phyloP scores from a whole-genome alignment of 53 echinoderm and acorn worm species.

The Actinopyga echinites region DNA sequence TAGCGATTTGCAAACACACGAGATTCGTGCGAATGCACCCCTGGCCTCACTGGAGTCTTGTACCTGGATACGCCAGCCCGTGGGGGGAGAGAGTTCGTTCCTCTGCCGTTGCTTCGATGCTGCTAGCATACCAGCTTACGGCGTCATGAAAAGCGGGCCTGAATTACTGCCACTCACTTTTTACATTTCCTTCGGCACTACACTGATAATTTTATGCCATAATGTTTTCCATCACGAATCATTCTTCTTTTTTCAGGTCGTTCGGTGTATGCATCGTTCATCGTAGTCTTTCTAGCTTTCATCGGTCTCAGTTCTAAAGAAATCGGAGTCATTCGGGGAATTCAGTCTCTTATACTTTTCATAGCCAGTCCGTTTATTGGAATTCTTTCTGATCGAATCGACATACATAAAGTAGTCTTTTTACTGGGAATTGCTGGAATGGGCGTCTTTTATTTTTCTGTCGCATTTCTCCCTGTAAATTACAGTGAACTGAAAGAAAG shows the following conservation, averaged over 20 bases:
- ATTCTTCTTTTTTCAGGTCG: neutral
- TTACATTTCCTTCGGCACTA: too few relatives aligned
- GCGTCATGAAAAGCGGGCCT: too few relatives aligned
- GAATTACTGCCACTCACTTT: too few relatives aligned
- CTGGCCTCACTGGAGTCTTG: too few relatives aligned
- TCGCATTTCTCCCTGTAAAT: neutral
- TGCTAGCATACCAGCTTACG: too few relatives aligned
- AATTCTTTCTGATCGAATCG: neutral
- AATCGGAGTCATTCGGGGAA: constrained; percentile 6
- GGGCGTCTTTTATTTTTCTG: neutral
- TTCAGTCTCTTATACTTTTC: neutral
- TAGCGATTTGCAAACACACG: too few relatives aligned
- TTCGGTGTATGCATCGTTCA: neutral
- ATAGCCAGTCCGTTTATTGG: neutral
- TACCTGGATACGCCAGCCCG: too few relatives aligned
- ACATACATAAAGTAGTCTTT: neutral
- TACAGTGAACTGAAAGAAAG: neutral
- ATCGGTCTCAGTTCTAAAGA: constrained; percentile 2
- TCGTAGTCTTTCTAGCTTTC: neutral
- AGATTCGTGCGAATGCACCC: too few relatives aligned
- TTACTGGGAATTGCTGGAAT: neutral
- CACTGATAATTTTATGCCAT: too few relatives aligned
- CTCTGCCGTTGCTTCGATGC: too few relatives aligned
- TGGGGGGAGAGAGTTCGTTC: too few relatives aligned
- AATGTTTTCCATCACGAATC: too few relatives aligned